Evolutionary conservation across 2,888 invertebrate genomes (phyloP), one percentile per base, ranked within the genome.

Genomic region (Cryptops parisi): DNA sequence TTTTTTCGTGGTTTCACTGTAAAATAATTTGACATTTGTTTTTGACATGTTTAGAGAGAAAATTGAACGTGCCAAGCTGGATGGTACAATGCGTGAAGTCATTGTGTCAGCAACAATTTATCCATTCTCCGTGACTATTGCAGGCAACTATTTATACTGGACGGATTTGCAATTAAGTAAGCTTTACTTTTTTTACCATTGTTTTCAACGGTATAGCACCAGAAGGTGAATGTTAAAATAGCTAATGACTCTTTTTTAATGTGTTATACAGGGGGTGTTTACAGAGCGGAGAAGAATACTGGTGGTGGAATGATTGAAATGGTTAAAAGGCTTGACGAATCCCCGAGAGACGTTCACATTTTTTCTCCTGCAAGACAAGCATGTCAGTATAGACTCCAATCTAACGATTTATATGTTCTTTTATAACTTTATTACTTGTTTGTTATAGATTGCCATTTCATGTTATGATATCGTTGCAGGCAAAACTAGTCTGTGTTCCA

Each of bases 251-350:
- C 22, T 23, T 46, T 33, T 41, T 52, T 25, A 4, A 19, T 39
- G 26, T 41, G n/a, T 25, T 33, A 25, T 51, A 1, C 45, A 62
- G 62, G 67, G 52, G 94, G 94, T 1, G 90, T 98, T 0, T 97
- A 94, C 67, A 76, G 96, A 43, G 94, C 96, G 0, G 94, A 97
- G 65, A 98, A 98, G 66, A 87, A 93, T 64, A 96, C 96, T 0
- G 96, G 97, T 0, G 87, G 87, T 2, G 86, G 89, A 63, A 88
- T 91, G 80, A 77, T 89, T 2, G 90, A 90, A 66, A 84, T 98
- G 77, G 90, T 93, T 0, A 87, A 91, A 63, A 78, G 94, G 1
- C 72, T 97, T 25, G 90, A 91, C 61, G 89, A 91, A 62, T 87
- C 90, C 0, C 94, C 94, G 0, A 76, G 93, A 54, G 94, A 93